Percentiles rank a stretch among this genome's conserved stretches.
Evolutionary conservation across 2,888 invertebrate genomes (phyloP).

Genomic region (Phlogophora meticulosa): DNA sequence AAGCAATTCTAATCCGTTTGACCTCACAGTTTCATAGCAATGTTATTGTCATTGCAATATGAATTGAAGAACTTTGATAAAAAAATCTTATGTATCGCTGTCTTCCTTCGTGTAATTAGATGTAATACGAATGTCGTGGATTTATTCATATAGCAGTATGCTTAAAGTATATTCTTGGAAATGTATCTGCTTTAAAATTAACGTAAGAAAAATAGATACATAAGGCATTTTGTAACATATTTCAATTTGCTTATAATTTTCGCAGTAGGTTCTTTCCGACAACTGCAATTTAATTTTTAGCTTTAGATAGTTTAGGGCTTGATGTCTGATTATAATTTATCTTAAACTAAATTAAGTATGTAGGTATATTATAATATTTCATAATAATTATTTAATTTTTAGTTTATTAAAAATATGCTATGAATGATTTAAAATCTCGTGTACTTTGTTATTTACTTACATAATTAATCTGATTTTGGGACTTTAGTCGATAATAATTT

Average conservation of each 20-base stretch:
- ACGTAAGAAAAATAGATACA: slow-evolving; percentile 14
- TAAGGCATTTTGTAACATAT: slow-evolving; percentile 31
- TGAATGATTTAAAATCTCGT: slow-evolving; percentile 14
- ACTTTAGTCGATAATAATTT: slow-evolving; percentile 7
- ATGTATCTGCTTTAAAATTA: slow-evolving; percentile 44
- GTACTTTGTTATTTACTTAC: slow-evolving; percentile 39
- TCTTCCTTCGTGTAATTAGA: slow-evolving; percentile 26
- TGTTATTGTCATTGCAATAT: neutral
- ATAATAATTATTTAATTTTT: slow-evolving; percentile 29
- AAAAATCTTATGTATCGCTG: slow-evolving; percentile 11
- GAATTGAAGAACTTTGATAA: neutral
- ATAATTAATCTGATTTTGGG: slow-evolving; percentile 17
- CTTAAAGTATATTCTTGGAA: slow-evolving; percentile 41
- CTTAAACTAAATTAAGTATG: slow-evolving; percentile 27
- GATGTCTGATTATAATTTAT: slow-evolving; percentile 38
- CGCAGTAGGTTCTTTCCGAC: slow-evolving; percentile 28
- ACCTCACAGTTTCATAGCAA: slow-evolving; percentile 16
- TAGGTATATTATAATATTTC: slow-evolving; percentile 20
- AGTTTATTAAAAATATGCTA: slow-evolving; percentile 18
- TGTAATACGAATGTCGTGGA: slow-evolving; percentile 19
- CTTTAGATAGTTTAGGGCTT: slow-evolving; percentile 25
- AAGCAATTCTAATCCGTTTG: slow-evolving; percentile 23
- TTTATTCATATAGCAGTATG: slow-evolving; percentile 17
- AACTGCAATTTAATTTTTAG: slow-evolving; percentile 11
- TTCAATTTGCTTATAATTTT: slow-evolving; percentile 41